Base-by-base conservation (phyloP, 2,888 invertebrate genomes). In the Rosalia funebris region DNA sequence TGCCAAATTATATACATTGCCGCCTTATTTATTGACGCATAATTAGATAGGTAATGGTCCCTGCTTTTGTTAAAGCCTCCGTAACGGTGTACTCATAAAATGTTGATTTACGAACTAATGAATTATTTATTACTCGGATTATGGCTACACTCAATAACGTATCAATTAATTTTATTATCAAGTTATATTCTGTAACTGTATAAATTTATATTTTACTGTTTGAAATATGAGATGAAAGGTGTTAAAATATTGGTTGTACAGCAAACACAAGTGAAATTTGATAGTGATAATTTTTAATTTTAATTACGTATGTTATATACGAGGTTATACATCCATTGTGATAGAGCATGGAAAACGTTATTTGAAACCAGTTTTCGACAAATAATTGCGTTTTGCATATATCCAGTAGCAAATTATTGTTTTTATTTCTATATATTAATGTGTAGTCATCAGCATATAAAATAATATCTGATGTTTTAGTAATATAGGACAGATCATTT, bases 21-120 rank as follows among this genome's bases (percentile, higher is more conserved):
- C n/a, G 3, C 7, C 7, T 25, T 20, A 44, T 44, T 44, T 44
- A 44, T 25, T 19, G 20, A 11, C 19, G 19, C 16, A 20, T 20
- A 44, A 44, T 44, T 25, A 25, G 19, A 19, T 19, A 11, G 12
- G 20, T 10, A 25, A 44, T 44, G 11, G 20, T 19, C 17, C 11
- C 19, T 42, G 42, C 11, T 44, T 44, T 44, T 48, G 14, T 48
- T 37, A 20, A 48, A 37, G 36, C 48, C 2, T 9, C 34, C 31
- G 7, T 48, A 48, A 37, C 36, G n/a, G 19, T 44, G 39, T 15
- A 25, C 20, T 19, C 16, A 36, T 19, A 34, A 48, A 50, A 20
- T 25, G 39, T 50, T 50, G 50, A 50, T 50, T 50, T 50, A 50
- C 47, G 17, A 32, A 41, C 17, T 53, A 53, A 42, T 53, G 41